These are phyloP conservation scores for Mamestra configurata DNA, from an alignment of 1,140 invertebrate genomes.

Conservation along the genomic window DNA sequence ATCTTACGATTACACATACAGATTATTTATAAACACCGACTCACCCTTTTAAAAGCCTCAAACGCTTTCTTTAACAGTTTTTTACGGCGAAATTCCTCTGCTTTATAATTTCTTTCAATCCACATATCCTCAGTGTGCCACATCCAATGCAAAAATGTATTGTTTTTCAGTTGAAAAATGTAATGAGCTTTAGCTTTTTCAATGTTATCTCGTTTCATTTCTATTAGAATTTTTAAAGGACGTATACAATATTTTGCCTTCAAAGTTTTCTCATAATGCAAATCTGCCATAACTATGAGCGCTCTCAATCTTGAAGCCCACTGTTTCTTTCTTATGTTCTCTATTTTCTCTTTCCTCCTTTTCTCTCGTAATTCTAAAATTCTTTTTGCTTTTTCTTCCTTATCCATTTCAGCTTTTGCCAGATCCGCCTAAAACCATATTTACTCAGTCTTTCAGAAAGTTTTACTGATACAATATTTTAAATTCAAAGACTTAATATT, in stretches of 20 bases:
- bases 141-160: constrained; percentile 87
- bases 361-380: constrained; percentile 89
- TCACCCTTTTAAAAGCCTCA: constrained; percentile 78
- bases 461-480: background rate
- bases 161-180: constrained; percentile 82
- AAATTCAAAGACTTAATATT: too few species aligned
- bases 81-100: constrained; percentile 83
- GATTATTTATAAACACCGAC: constrained; percentile 58
- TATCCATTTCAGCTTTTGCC: constrained; percentile 87
- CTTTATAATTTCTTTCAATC: constrained; percentile 83
- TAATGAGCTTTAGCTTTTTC: constrained; percentile 85
- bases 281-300: constrained; percentile 87
- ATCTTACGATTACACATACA: too few species aligned
- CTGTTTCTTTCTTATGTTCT: constrained; percentile 88
- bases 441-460: background rate
- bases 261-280: constrained; percentile 88
- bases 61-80: constrained; percentile 79
- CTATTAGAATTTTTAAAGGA: constrained; percentile 85
- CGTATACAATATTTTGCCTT: constrained; percentile 86
- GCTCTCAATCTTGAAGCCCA: constrained; percentile 86
- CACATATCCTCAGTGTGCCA: constrained; percentile 84
- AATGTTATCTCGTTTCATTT: constrained; percentile 86
- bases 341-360: constrained; percentile 89
- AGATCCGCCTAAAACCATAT: constrained; percentile 74
- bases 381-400: constrained; percentile 89